Evolutionary conservation across 2,113 vertebrate genomes (phyloP).

Genomic region (Macheiramphus alcinus): DNA sequence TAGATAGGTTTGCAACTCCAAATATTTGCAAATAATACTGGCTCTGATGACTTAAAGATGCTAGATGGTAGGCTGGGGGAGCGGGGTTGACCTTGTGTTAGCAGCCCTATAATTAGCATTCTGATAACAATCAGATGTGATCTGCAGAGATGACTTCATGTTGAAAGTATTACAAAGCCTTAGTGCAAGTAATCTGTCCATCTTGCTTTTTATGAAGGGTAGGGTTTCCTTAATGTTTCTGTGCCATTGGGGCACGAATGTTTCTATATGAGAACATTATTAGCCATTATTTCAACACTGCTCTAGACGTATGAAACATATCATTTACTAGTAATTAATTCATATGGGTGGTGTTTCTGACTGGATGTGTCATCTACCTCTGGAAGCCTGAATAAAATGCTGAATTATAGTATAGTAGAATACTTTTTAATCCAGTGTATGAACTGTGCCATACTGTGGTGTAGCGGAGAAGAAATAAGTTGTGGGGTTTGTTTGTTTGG

Average conservation of each 20-base stretch:
- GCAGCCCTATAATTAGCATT: neutral
- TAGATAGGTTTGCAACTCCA: neutral
- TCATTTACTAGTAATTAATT: neutral
- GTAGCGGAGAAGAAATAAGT: neutral
- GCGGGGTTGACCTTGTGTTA: neutral
- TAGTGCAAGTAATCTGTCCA: neutral
- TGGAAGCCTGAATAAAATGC: neutral
- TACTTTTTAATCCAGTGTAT: neutral
- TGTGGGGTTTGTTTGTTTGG: neutral
- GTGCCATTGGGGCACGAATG: neutral
- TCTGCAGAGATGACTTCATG: constrained; percentile 1
- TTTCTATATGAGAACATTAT: neutral
- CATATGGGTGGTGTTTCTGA: neutral
- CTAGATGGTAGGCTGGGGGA: neutral
- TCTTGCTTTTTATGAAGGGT: neutral
- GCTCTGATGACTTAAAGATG: neutral
- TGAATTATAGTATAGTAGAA: neutral
- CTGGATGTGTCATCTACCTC: neutral
- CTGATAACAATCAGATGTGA: constrained; percentile 5
- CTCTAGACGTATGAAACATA: neutral
- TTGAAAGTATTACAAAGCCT: constrained; percentile 7
- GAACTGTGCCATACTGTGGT: neutral
- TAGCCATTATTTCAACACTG: neutral
- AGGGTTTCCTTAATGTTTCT: neutral
- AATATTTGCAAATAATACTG: neutral